Evolutionary conservation across 2,797 vertebrate genomes (phyloP), one percentile per base, ranked within the genome.

Genomic region (Buphagus erythrorhynchus): DNA sequence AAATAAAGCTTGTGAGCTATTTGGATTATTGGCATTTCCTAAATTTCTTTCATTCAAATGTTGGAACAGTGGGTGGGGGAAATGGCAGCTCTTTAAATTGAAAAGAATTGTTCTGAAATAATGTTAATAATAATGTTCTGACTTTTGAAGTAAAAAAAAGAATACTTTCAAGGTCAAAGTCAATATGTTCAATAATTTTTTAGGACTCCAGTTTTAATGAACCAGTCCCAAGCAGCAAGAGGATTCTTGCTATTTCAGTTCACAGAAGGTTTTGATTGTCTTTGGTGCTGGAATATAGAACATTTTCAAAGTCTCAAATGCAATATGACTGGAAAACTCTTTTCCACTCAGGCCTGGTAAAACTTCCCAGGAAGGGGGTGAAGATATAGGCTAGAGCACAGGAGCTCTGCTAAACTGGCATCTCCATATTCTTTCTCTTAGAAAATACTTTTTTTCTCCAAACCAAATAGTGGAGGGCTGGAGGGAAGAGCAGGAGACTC

Each of bases 1-100:
- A 97, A 95, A 84, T 84, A 88, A 75, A 81, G 7, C 55, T 86
- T 58, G 36, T 76, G 55, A 93, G 54, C 59, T 85, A 29, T 87
- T 92, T 9, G 24, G 67, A 62, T 82, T 95, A 85, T 87, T 72
- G 67, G 58, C 51, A 51, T 79, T 87, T 58, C 67, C 51, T 42
- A 87, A 65, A 72, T 79, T 79, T 79, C 51, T 57, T 78, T 79
- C 22, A 72, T 65, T 87, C 51, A 72, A 63, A 51, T 79, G n/a
- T 43, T 79, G 61, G 61, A 71, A n/a, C 54, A 72, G 16, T 14
- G 35, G 11, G 31, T 10, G 7, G 20, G 16, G 5, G 21, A 87
- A 74, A 69, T 68, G 76, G 9, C 35, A 80, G 35, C 45, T 81
- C 81, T 74, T 81, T 49, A 58, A 77, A 81, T 81, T 35, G 61